These are phyloP conservation scores for Varecia variegata DNA, from an alignment of 2,797 vertebrate species.

Conservation along the genomic window DNA sequence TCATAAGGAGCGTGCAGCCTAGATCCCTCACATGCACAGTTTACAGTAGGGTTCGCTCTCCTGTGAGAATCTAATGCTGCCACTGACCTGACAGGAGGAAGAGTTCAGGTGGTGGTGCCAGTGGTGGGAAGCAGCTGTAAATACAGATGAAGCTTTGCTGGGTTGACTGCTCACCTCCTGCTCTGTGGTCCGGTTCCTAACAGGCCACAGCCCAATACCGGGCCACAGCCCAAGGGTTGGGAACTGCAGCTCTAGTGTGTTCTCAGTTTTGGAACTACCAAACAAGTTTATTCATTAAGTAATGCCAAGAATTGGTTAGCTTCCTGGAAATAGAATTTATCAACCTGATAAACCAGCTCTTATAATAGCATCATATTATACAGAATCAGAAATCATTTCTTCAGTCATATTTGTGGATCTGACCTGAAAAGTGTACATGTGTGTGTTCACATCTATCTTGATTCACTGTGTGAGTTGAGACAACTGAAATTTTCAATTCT, in stretches of 20 bases:
- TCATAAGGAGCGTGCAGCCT: no score
- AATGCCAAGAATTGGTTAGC: conserved; percentile 52
- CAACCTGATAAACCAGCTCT: conserved; percentile 65
- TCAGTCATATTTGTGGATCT: background rate
- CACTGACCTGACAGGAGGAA: no score
- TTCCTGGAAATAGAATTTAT: conserved; percentile 67
- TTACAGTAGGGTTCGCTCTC: no score
- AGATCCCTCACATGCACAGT: no score
- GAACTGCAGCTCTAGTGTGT: background rate
- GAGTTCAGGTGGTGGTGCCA: no score
- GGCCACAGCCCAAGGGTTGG: no score
- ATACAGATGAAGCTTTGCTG: no score
- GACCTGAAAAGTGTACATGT: background rate
- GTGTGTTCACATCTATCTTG: background rate
- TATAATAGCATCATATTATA: conserved; percentile 49
- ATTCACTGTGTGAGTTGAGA: conserved; percentile 17
- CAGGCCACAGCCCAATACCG: no score
- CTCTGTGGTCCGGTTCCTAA: no score
- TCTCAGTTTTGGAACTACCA: conserved; percentile 31
- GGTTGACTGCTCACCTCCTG: no score
- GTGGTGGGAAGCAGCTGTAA: no score
- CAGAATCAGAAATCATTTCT: conserved; percentile 47
- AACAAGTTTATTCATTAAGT: conserved; percentile 57
- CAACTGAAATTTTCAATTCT: conserved; percentile 30
- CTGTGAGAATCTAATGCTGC: no score